Conservation (phyloP, 2,797 vertebrate species). For the Psittacula derbiana region DNA sequence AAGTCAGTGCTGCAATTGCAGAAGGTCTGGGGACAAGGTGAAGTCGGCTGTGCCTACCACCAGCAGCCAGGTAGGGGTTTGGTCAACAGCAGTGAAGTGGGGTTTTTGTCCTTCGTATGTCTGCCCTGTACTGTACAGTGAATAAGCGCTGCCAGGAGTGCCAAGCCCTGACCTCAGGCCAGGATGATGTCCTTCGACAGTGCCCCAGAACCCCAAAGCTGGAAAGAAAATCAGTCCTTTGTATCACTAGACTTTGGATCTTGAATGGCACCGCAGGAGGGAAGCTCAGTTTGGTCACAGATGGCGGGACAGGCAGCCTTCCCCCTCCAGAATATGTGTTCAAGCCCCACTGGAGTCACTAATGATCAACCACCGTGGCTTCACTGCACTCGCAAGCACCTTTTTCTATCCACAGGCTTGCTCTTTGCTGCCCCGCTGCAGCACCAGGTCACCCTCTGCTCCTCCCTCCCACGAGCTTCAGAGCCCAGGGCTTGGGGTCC, state of each 20-base stretch:
- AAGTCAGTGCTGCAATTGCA: neutral
- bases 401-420: neutral
- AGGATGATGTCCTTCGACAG: neutral
- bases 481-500: neutral
- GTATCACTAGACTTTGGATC: neutral
- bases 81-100: accelerated
- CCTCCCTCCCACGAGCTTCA: neutral
- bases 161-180: neutral
- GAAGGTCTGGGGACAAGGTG: neutral
- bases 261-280: neutral
- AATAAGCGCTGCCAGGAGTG: neutral
- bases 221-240: neutral
- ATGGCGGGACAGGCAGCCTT: accelerated
- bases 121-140: neutral
- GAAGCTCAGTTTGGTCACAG: neutral
- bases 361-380: neutral
- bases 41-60: neutral
- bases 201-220: neutral
- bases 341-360: neutral
- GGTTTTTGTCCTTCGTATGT: neutral
- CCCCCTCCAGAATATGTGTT: neutral
- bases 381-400: accelerated
- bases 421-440: neutral
- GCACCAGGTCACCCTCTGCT: neutral
- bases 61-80: neutral